Evolutionary conservation across 2,888 invertebrate species (phyloP).

Genomic region (Melolontha melolontha): DNA sequence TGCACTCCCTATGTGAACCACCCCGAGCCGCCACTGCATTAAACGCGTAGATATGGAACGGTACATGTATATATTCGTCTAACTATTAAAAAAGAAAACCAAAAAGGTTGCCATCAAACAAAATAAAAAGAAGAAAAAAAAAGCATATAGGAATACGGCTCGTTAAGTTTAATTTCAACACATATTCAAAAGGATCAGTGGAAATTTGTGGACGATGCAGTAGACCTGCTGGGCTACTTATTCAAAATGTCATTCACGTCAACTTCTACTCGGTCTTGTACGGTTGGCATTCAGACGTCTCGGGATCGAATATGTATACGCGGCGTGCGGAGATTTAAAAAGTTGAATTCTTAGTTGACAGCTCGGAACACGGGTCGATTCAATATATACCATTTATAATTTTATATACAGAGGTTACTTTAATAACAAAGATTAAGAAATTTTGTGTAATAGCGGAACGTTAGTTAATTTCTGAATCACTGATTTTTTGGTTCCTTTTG

Average conservation of each 20-base stretch:
- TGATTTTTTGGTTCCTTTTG: too few relatives aligned
- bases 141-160: slow-evolving; percentile 37
- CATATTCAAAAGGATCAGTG: slow-evolving; percentile 49
- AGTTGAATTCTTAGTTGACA: slow-evolving; percentile 39
- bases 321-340: slow-evolving; percentile 31
- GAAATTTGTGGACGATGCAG: slow-evolving; percentile 44
- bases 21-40: too few relatives aligned
- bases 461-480: too few relatives aligned
- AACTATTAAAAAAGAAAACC: too few relatives aligned
- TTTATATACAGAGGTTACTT: not conserved
- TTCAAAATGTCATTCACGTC: slow-evolving; percentile 51
- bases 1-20: too few relatives aligned
- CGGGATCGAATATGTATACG: slow-evolving; percentile 15
- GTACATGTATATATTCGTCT: too few relatives aligned
- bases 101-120: too few relatives aligned
- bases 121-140: too few relatives aligned
- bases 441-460: too few relatives aligned
- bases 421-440: not conserved
- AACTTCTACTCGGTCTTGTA: slow-evolving; percentile 40
- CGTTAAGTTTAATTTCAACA: slow-evolving; percentile 51
- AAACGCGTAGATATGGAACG: too few relatives aligned
- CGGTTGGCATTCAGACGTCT: slow-evolving; percentile 8
- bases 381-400: not conserved
- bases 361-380: slow-evolving; percentile 28
- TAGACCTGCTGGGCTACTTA: slow-evolving; percentile 50